Conservation (phyloP, 1,140 invertebrate species). For the Oncopeltus fasciatus region DNA sequence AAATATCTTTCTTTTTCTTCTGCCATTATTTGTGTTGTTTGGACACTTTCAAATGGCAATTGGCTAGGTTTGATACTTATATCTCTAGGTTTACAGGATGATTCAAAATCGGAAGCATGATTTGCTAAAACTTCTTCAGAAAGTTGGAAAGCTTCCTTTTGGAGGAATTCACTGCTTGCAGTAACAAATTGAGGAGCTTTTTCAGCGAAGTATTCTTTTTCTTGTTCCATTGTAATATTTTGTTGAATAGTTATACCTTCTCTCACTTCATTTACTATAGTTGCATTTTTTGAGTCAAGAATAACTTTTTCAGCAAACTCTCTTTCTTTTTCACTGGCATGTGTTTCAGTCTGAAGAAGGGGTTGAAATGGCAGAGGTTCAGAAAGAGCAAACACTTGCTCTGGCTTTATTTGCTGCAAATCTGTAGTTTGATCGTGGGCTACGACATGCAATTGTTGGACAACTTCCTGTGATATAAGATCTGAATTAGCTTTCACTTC, state of each 20-base stretch:
- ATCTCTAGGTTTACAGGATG: constrained; percentile 23
- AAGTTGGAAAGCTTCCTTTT: constrained; percentile 19
- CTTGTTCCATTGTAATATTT: constrained; percentile 29
- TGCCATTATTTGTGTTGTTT: constrained; percentile 28
- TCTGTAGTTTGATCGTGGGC: constrained; percentile 18
- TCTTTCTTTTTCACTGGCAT: constrained; percentile 22
- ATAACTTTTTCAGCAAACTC: constrained; percentile 16
- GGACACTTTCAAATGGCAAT: constrained; percentile 25
- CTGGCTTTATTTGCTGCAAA: constrained; percentile 23
- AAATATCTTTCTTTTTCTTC: constrained; percentile 30
- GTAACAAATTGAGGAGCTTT: constrained; percentile 23
- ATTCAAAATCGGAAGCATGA: constrained; percentile 26
- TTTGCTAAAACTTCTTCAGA: constrained; percentile 19
- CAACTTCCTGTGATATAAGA: constrained; percentile 22
- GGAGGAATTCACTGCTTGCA: constrained; percentile 23
- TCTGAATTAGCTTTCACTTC: constrained; percentile 20
- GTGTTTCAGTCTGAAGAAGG: constrained; percentile 19
- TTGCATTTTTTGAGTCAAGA: constrained; percentile 21
- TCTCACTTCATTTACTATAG: constrained; percentile 20
- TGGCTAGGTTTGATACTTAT: constrained; percentile 20
- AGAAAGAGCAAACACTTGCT: constrained; percentile 24
- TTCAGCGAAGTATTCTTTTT: constrained; percentile 25
- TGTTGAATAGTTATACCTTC: constrained; percentile 28
- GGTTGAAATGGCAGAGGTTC: constrained; percentile 25
- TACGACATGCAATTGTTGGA: constrained; percentile 23